phyloP scores from a whole-genome alignment of 2,797 vertebrate species.

The Syngnathus rostellatus region DNA sequence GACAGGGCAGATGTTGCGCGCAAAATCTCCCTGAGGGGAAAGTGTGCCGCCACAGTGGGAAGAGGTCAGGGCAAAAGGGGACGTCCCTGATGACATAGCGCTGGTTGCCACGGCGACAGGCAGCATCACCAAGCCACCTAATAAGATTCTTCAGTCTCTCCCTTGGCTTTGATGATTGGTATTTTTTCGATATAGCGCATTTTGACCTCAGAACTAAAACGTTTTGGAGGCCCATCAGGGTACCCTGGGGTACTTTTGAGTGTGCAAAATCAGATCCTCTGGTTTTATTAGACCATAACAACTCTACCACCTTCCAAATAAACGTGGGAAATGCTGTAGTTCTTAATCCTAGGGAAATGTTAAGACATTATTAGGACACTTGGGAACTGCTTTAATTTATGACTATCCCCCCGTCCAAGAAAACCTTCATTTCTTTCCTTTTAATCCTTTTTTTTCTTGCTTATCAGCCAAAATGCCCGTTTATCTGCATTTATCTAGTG shows the following conservation, averaged over 20 bases:
- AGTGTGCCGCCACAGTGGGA: constrained; percentile 54
- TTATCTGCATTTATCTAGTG: background rate
- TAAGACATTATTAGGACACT: too few relatives aligned
- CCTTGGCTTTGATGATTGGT: background rate
- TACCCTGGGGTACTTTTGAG: background rate
- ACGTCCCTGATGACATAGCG: constrained; percentile 44
- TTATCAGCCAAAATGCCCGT: background rate
- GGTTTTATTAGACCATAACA: too few relatives aligned
- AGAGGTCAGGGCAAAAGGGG: constrained; percentile 51
- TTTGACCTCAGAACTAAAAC: background rate
- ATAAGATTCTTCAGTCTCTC: constrained; percentile 21
- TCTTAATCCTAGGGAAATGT: too few relatives aligned
- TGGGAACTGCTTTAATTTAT: too few relatives aligned
- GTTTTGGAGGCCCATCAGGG: background rate
- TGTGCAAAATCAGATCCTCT: background rate
- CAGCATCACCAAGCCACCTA: constrained; percentile 45
- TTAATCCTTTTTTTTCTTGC: background rate
- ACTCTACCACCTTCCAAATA: too few relatives aligned
- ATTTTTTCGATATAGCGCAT: background rate
- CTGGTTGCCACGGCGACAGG: constrained; percentile 53
- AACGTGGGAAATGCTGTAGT: too few relatives aligned
- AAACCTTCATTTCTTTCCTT: background rate
- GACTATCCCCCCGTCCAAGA: too few relatives aligned
- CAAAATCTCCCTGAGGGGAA: constrained; percentile 53
- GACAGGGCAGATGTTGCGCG: constrained; percentile 66